Base-by-base conservation (phyloP, 2,797 vertebrate genomes). In the Fringilla coelebs region DNA sequence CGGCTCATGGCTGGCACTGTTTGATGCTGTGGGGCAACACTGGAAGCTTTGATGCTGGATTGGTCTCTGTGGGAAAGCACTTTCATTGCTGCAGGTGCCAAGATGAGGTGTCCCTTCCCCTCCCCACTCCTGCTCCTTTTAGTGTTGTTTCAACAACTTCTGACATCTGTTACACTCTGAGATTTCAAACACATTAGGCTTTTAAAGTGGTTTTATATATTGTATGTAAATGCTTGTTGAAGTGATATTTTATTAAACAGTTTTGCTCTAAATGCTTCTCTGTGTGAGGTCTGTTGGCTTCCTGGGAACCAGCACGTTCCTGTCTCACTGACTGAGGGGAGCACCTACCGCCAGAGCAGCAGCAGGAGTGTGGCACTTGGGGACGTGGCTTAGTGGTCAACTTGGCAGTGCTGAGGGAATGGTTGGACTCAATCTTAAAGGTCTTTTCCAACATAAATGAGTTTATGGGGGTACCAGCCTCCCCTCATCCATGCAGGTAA, bases 201-300 rank as follows among this genome's bases (percentile, higher is more conserved):
- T 96, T 90, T 88, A 61, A 87, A 90, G 66, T 76, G 71, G 83
- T 96, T 97, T 97, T 97, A 89, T 97, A 97, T 90, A 85, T 80
- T 79, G 32, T 95, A 94, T 92, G 91, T 96, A 96, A 96, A 95
- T 93, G 89, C 92, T 96, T 94, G 88, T 94, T 97, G 94, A 94
- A 91, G 93, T 96, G 93, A 60, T 92, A 96, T 94, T 95, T 97
- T 96, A 96, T 96, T 97, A 97, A 97, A 97, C 55, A 17, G 49
- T 91, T 97, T 96, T 95, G 91, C 92, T 94, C 73, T 89, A 93
- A 82, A 65, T 71, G 48, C 46, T 81, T 82, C 46, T 61, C 0
- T 31, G 61, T 61, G 38, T 84, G 66, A 73, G 36, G 38, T 83
- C 55, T 92, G 11, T 84, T 79, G 67, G 34, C 19, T 76, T 57